A percentile compares a stretch with the other conserved stretches of the same genome.
phyloP scores from a whole-genome alignment of 2,888 invertebrate species.

The Temnothorax ravouxi region DNA sequence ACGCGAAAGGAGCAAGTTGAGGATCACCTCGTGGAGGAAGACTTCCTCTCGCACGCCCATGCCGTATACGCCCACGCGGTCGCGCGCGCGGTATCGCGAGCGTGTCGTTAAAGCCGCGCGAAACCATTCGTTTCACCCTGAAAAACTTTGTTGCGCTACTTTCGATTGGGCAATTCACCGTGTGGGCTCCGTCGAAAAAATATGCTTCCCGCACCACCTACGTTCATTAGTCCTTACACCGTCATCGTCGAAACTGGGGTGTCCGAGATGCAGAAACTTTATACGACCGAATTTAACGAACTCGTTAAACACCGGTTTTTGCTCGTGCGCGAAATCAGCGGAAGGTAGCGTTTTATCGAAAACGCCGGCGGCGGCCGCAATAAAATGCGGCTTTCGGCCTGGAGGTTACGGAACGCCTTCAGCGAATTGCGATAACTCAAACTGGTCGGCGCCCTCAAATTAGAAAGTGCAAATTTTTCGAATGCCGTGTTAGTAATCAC shows the following conservation, averaged over 20 bases:
- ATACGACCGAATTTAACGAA: conserved; percentile 18
- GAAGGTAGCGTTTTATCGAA: conserved; percentile 19
- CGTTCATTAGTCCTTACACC: conserved; percentile 38
- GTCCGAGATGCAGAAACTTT: not conserved
- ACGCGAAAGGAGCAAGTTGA: conserved; percentile 43
- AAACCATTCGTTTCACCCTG: conserved; percentile 59
- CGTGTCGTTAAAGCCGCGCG: conserved; percentile 60
- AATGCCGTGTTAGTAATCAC: not conserved
- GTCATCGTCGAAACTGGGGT: not conserved
- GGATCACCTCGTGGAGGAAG: conserved; percentile 62
- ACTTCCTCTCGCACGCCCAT: conserved; percentile 66
- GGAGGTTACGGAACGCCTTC: not conserved
- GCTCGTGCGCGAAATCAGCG: conserved; percentile 4
- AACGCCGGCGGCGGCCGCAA: conserved; percentile 5
- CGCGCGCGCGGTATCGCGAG: conserved; percentile 52
- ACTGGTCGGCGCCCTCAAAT: conserved; percentile 19
- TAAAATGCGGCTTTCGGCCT: conserved; percentile 6
- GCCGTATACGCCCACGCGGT: conserved; percentile 59
- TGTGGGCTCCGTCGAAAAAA: conserved; percentile 57
- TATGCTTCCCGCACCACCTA: conserved; percentile 27
- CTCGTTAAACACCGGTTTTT: conserved; percentile 1
- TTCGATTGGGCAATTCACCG: conserved; percentile 57
- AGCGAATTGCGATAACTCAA: not conserved
- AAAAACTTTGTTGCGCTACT: conserved; percentile 59
- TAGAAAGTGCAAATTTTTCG: not conserved